phyloP scores from a whole-genome alignment of 2,113 vertebrate genomes.

The Nycticebus coucang region DNA sequence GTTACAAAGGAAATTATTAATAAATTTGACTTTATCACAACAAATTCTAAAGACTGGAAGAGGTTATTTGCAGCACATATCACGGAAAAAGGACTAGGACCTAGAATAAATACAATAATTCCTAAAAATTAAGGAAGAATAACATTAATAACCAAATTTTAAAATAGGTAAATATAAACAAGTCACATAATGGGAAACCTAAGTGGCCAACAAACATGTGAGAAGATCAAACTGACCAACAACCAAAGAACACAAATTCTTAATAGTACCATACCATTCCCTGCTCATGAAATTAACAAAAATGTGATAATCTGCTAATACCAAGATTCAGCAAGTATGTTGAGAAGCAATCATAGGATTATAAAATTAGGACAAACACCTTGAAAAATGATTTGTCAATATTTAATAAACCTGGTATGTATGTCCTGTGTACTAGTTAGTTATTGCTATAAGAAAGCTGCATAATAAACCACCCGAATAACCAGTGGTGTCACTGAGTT shows the following conservation, averaged over 20 bases:
- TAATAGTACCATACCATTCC: background rate
- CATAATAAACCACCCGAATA: background rate
- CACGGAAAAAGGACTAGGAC: background rate
- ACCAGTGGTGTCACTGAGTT: too few species aligned
- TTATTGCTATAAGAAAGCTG: background rate
- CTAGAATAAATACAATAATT: background rate
- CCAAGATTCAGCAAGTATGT: background rate
- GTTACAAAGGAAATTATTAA: background rate
- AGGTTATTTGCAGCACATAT: background rate
- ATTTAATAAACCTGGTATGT: background rate
- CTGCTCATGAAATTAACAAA: background rate
- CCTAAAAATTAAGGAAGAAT: background rate
- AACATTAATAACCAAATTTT: background rate
- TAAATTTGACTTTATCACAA: background rate
- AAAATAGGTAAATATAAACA: background rate
- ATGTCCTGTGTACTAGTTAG: background rate
- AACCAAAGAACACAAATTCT: background rate
- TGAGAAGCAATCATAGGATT: background rate
- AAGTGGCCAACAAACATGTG: background rate
- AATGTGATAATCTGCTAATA: background rate
- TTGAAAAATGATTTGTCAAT: background rate
- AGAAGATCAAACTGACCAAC: background rate
- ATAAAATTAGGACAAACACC: background rate
- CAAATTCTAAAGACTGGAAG: background rate
- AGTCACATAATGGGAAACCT: conserved; percentile 35